A percentile compares a stretch with the other conserved stretches of the same genome.
These are phyloP conservation scores for Octopus sinensis DNA, from an alignment of 1,140 invertebrate species.

Conservation along the genomic window DNA sequence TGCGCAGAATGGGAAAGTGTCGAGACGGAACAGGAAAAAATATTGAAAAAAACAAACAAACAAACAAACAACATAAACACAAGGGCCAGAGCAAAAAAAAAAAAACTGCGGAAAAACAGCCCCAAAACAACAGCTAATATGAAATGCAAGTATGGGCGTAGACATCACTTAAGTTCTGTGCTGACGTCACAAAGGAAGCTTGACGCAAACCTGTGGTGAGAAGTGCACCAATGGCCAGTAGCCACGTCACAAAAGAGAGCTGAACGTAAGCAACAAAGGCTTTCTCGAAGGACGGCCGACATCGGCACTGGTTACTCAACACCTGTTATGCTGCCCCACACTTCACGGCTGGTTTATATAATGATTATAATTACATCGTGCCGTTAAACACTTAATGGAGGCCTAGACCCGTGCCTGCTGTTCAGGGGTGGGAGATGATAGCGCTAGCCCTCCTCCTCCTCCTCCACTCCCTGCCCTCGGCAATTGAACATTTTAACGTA, in stretches of 20 bases:
- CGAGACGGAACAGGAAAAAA: not conserved
- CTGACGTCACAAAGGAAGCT: constrained; percentile 8
- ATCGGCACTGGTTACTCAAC: not conserved
- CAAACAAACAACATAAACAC: not conserved
- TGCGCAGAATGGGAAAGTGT: not conserved
- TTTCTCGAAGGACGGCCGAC: not conserved
- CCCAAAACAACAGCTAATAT: not conserved
- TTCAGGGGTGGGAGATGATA: not conserved
- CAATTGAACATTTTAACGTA: not conserved
- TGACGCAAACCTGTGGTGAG: not conserved
- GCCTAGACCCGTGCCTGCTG: not conserved
- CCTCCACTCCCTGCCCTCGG: not conserved
- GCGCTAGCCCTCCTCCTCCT: not conserved
- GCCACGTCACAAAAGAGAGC: not conserved
- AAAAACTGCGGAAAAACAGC: not conserved
- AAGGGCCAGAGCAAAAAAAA: not conserved
- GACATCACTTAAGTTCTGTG: not conserved
- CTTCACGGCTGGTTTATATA: constrained; percentile 4
- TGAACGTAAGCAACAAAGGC: not conserved
- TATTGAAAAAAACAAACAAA: not conserved
- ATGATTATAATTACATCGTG: not conserved
- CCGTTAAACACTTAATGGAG: constrained; percentile 7
- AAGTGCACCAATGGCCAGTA: not conserved
- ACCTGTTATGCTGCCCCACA: not conserved
- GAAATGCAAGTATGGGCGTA: constrained; percentile 5